phyloP scores from a whole-genome alignment of 2,797 vertebrate genomes.

The Hippocampus kuda region DNA sequence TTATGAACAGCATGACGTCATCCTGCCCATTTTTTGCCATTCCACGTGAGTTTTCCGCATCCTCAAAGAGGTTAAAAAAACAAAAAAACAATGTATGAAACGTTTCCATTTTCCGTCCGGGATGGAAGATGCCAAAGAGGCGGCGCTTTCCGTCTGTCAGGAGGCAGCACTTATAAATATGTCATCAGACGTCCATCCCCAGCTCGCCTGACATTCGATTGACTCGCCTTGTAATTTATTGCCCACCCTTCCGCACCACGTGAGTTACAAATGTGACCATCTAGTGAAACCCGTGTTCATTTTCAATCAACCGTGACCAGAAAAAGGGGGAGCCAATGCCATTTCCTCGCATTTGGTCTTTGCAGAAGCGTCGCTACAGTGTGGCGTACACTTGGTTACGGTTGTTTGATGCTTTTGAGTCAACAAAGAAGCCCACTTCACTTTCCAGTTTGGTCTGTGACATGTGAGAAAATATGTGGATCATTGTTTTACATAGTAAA shows the following conservation, averaged over 20 bases:
- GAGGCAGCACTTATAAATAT: slow-evolving; percentile 53
- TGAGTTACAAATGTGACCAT: slow-evolving; percentile 49
- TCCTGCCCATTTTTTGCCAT: neutral
- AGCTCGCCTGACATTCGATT: slow-evolving; percentile 48
- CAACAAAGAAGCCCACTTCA: no score
- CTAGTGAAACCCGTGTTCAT: slow-evolving; percentile 42
- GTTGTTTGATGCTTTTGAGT: neutral
- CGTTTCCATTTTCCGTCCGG: slow-evolving; percentile 25
- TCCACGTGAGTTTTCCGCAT: neutral
- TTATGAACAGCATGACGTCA: no score
- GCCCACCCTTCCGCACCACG: slow-evolving; percentile 56
- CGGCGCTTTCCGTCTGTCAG: slow-evolving; percentile 55
- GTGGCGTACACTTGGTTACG: neutral
- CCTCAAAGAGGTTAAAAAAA: neutral
- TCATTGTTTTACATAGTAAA: no score
- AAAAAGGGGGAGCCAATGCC: slow-evolving; percentile 9
- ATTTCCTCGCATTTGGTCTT: slow-evolving; percentile 42
- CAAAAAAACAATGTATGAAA: neutral
- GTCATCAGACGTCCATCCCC: slow-evolving; percentile 53
- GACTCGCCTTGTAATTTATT: slow-evolving; percentile 63
- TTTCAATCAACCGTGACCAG: slow-evolving; percentile 48
- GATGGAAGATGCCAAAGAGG: slow-evolving; percentile 47
- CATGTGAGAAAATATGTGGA: no score
- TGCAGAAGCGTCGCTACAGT: neutral
- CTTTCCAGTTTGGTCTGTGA: no score